Evolutionary conservation across 2,797 vertebrate genomes (phyloP).

Genomic region (Catamblyrhynchus diadema): DNA sequence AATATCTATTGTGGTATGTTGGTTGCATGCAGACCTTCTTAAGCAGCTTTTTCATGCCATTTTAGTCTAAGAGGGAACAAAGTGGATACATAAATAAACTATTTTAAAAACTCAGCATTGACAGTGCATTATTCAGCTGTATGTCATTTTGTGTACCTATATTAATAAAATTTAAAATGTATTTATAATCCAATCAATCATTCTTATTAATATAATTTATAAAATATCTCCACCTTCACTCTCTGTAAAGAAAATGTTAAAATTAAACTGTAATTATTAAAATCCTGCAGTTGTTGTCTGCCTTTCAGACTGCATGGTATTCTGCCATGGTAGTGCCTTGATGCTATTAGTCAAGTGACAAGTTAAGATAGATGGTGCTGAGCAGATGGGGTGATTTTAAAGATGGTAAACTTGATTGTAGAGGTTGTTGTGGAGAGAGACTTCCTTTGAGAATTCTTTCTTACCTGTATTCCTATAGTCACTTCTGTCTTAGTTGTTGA

Average conservation of each 20-base stretch:
- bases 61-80: not conserved
- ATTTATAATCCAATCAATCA: not conserved
- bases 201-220: not conserved
- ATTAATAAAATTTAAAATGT: not conserved
- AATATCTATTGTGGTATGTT: not conserved
- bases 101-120: not conserved
- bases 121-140: not conserved
- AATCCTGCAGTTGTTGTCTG: not conserved
- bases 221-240: not conserved
- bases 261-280: conserved; percentile 37
- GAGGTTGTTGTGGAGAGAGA: not conserved
- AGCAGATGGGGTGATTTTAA: not conserved
- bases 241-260: conserved; percentile 16
- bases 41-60: not conserved
- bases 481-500: not conserved
- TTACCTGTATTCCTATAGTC: not conserved
- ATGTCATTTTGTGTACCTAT: not conserved
- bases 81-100: not conserved
- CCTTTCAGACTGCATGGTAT: not conserved
- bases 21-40: not conserved
- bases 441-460: not conserved
- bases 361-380: not conserved
- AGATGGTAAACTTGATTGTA: not conserved
- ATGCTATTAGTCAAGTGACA: not conserved
- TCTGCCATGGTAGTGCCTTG: not conserved